Base-by-base conservation (phyloP, 2,113 vertebrate species). In the Neodon shergylaensis region DNA sequence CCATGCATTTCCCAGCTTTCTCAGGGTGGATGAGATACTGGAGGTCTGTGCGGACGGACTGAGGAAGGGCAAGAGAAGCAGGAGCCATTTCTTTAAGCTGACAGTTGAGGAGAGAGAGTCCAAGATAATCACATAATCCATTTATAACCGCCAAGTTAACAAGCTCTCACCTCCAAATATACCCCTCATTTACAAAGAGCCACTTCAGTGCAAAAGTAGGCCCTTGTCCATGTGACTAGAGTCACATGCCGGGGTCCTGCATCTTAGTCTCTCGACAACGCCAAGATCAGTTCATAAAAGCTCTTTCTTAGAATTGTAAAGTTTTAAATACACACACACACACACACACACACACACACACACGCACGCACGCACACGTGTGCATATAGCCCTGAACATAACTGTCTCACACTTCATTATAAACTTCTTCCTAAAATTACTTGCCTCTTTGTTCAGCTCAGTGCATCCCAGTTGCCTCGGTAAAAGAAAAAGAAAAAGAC, bases 81-180 rank as follows among this genome's bases (percentile, higher is more conserved):
- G 91, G 92, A 70, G 42, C 94, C 92, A 88, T 58, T 94, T 97
- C 94, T 94, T 95, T 94, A 96, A 95, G 91, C 94, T 94, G 91
- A 97, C 95, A 91, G 95, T 95, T 94, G 1, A 1, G 85, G 88
- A 82, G 72, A 86, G 94, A 94, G 96, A 95, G 92, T 94, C 0
- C 61, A 72, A 95, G 96, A 95, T 97, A 96, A 96, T 95, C 91
- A 44, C 88, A 97, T 96, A 97, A 97, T 96, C 96, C 97, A 96
- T 97, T 97, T 98, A 97, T 97, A 97, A 97, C 94, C 77, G 36
- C 94, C 96, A 96, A 95, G 96, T 96, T 98, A 95, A 95, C 97
- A 95, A 92, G 91, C 95, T 96, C 97, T 94, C 97, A 95, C 97
- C 94, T 96, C 93, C 96, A 97, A 92, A 96, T 92, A 85, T 84